Conservation (phyloP, 1,140 invertebrate species). For the Helicoverpa armigera region DNA sequence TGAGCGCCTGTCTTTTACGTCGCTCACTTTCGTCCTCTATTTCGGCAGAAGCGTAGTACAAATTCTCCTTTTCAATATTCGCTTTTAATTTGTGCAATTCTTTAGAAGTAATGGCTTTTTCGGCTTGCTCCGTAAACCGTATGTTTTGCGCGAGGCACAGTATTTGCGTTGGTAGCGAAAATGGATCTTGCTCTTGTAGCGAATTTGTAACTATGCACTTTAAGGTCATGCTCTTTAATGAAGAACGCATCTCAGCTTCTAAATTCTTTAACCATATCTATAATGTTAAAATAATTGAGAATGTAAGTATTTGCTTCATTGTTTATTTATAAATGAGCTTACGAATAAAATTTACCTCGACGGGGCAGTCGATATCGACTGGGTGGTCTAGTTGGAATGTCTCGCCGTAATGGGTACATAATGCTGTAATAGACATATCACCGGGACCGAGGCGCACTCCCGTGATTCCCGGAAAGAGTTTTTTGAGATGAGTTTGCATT, state of each 20-base stretch:
- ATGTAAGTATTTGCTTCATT: too few relatives aligned
- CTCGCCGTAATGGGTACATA: constrained; percentile 92
- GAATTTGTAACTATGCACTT: constrained; percentile 89
- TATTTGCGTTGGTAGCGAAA: constrained; percentile 95
- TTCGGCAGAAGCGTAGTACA: constrained; percentile 74
- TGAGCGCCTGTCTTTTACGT: constrained; percentile 91
- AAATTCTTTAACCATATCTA: constrained; percentile 94
- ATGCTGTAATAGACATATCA: constrained; percentile 76
- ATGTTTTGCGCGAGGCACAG: constrained; percentile 91
- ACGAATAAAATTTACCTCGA: constrained; percentile 89
- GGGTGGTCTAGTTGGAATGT: constrained; percentile 93
- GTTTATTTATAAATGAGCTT: too few relatives aligned
- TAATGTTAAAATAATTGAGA: constrained; percentile 54
- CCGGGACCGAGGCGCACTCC: constrained; percentile 79
- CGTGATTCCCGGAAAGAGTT: constrained; percentile 95
- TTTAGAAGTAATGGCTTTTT: constrained; percentile 91
- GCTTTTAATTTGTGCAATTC: constrained; percentile 86
- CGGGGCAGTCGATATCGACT: constrained; percentile 92
- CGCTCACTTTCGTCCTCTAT: constrained; percentile 86
- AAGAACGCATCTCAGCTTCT: constrained; percentile 93
- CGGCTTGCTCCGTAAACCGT: constrained; percentile 93
- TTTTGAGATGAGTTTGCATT: constrained; percentile 97
- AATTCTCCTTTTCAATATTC: constrained; percentile 76
- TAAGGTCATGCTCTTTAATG: constrained; percentile 90
- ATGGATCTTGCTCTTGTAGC: constrained; percentile 89